Percentiles rank a stretch among this genome's conserved stretches.
Evolutionary conservation across 1,140 invertebrate genomes (phyloP).

Genomic region (Copidosoma floridanum): DNA sequence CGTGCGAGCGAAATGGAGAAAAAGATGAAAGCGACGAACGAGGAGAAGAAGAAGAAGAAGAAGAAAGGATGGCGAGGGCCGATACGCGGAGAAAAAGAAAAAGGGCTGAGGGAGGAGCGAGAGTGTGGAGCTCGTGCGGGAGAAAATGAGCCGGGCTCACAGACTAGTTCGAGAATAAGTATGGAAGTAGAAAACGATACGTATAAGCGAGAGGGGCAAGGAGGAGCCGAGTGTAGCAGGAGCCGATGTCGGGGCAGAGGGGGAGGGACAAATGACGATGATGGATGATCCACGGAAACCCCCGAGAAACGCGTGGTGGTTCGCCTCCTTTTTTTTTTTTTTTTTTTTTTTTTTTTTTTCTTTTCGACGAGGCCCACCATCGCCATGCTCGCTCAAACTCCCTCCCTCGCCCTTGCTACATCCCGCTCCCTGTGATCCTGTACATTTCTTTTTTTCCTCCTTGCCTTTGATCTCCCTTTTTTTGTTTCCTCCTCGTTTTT

Average conservation of each 20-base stretch:
- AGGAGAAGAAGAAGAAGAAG: no score
- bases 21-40: neutral
- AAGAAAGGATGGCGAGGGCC: constrained; percentile 7
- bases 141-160: neutral
- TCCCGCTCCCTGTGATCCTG: no score
- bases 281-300: constrained; percentile 49
- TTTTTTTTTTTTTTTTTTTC: no score
- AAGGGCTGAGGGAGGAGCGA: neutral
- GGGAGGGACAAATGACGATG: constrained; percentile 49
- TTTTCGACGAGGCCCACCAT: constrained; percentile 42
- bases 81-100: constrained; percentile 12
- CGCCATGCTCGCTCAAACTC: constrained; percentile 15
- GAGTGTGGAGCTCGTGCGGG: no score
- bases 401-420: no score
- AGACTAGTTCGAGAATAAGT: neutral
- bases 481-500: constrained; percentile 2
- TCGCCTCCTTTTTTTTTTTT: no score
- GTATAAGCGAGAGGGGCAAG: neutral
- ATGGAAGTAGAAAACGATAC: constrained; percentile 16
- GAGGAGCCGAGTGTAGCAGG: constrained; percentile 4
- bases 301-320: constrained; percentile 27
- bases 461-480: neutral
- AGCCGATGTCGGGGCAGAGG: constrained; percentile 24
- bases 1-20: no score
- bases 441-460: neutral